phyloP scores from a whole-genome alignment of 1,140 invertebrate species.

The Drosophila repletoides region DNA sequence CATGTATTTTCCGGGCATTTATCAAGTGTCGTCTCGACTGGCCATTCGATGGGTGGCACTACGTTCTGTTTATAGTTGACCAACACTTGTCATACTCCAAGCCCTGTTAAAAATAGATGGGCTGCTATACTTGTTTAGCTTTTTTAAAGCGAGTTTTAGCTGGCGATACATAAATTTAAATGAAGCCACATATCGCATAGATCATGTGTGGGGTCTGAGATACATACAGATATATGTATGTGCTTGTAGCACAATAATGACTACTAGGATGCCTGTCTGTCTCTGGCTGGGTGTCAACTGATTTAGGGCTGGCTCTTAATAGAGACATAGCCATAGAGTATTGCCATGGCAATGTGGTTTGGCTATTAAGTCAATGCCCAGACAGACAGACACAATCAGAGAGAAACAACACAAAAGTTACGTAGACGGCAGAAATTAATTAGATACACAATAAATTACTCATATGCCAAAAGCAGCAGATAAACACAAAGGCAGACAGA shows the following conservation, averaged over 20 bases:
- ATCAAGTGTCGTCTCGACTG: slow-evolving; percentile 41
- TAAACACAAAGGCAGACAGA: slow-evolving; percentile 29
- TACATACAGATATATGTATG: neutral
- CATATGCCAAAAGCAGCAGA: slow-evolving; percentile 54
- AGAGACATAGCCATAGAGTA: slow-evolving; percentile 27
- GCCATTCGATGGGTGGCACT: neutral
- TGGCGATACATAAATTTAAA: slow-evolving; percentile 51
- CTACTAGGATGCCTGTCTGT: neutral
- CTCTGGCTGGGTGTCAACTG: neutral
- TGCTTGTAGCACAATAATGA: neutral
- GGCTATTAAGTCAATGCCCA: slow-evolving; percentile 35
- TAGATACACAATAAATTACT: slow-evolving; percentile 71
- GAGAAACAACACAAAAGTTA: slow-evolving; percentile 45
- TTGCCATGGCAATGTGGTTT: slow-evolving; percentile 27
- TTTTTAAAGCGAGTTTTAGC: slow-evolving; percentile 36
- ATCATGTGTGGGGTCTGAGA: slow-evolving; percentile 34
- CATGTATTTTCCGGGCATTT: slow-evolving; percentile 17
- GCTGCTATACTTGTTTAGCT: slow-evolving; percentile 1
- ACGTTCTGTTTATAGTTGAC: slow-evolving; percentile 52
- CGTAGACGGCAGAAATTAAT: slow-evolving; percentile 65
- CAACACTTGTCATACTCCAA: slow-evolving; percentile 55
- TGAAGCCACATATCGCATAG: slow-evolving; percentile 40
- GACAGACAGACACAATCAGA: slow-evolving; percentile 8
- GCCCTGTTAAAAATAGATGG: slow-evolving; percentile 43
- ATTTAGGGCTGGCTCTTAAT: slow-evolving; percentile 32